Conservation (phyloP, 2,113 vertebrate species). For the Varanus komodoensis region DNA sequence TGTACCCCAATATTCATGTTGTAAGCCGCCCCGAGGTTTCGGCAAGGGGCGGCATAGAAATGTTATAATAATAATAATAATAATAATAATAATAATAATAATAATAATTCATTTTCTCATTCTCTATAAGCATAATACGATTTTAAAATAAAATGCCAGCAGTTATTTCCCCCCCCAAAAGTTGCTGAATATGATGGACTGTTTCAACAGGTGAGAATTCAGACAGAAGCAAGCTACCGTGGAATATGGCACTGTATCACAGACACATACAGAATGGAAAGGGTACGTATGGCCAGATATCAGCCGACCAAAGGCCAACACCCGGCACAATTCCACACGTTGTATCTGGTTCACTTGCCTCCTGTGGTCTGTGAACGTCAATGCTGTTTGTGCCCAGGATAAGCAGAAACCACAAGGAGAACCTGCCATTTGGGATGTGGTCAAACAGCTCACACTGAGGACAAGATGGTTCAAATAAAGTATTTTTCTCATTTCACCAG, state of each 20-base stretch:
- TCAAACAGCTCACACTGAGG: neutral
- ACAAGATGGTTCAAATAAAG: neutral
- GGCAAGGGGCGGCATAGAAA: too few species aligned
- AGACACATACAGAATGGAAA: conserved; percentile 81
- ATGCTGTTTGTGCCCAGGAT: too few species aligned
- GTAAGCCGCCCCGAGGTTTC: too few species aligned
- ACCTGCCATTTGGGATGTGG: neutral
- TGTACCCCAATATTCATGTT: too few species aligned
- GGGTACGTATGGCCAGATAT: conserved; percentile 70
- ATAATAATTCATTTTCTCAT: too few species aligned
- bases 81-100: too few species aligned
- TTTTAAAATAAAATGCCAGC: neutral
- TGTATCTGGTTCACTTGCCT: neutral
- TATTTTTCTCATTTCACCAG: too few species aligned
- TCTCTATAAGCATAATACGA: too few species aligned
- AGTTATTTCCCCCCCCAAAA: neutral
- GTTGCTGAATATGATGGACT: neutral
- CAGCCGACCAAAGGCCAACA: neutral
- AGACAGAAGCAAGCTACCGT: conserved; percentile 80
- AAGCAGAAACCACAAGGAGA: neutral
- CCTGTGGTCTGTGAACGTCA: neutral
- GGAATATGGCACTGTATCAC: conserved; percentile 85
- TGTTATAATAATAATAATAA: too few species aligned
- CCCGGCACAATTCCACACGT: neutral
- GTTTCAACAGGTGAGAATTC: conserved; percentile 82